These are phyloP conservation scores for Penaeus vannamei DNA, from an alignment of 1,140 invertebrate species.

Conservation along the genomic window DNA sequence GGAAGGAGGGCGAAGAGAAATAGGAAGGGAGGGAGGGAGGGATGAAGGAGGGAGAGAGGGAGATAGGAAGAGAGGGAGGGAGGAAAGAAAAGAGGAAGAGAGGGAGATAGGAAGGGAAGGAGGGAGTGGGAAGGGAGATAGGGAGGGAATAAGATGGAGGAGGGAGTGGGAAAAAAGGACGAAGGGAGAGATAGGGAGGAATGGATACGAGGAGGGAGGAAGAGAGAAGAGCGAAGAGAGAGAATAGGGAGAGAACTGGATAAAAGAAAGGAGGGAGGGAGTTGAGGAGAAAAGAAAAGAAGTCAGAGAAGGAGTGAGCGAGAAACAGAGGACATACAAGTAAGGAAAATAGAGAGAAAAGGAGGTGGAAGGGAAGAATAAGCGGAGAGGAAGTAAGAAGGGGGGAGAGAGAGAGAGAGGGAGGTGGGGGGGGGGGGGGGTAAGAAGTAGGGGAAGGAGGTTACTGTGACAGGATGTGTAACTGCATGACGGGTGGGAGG, in stretches of 20 bases:
- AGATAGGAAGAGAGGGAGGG: background rate
- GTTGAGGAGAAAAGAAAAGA: background rate
- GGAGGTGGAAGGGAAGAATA: background rate
- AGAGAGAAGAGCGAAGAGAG: background rate
- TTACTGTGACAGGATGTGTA: background rate
- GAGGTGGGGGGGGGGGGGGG: background rate
- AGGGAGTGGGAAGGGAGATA: background rate
- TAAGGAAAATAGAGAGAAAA: background rate
- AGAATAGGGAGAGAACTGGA: background rate
- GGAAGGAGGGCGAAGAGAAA: background rate
- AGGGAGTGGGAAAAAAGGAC: background rate
- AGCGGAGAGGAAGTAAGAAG: background rate
- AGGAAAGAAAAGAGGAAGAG: background rate
- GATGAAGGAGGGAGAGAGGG: background rate
- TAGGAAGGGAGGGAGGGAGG: background rate
- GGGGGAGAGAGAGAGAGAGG: background rate
- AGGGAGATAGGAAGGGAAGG: background rate
- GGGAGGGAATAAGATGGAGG: background rate
- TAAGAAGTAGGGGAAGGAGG: background rate
- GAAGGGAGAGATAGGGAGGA: background rate
- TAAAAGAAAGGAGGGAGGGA: background rate
- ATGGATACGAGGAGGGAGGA: background rate
- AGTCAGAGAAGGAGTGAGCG: background rate
- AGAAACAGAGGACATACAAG: background rate
- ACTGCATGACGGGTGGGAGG: background rate